phyloP scores from a whole-genome alignment of 2,113 vertebrate species.

The Oceanodroma tethys region DNA sequence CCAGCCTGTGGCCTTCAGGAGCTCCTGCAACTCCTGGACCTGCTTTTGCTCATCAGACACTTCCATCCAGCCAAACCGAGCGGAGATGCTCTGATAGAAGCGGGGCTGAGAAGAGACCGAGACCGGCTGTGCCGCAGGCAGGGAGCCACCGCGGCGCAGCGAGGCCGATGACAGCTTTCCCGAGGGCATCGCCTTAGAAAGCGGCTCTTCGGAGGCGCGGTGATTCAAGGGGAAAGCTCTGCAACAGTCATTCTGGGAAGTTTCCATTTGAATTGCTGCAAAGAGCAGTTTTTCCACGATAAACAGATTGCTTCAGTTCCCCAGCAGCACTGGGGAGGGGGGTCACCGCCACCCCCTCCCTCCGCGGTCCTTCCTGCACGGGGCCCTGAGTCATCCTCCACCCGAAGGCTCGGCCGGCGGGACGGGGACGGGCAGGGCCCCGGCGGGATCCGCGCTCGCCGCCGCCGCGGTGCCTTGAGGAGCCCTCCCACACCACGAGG shows the following conservation, averaged over 20 bases:
- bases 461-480: accelerated
- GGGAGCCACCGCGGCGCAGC: accelerated
- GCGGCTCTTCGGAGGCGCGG: background rate
- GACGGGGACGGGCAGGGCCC: background rate
- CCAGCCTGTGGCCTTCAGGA: background rate
- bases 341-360: background rate
- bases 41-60: background rate
- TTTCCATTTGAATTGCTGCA: constrained; percentile 59
- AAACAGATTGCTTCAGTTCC: constrained; percentile 60
- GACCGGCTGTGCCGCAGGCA: background rate
- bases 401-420: background rate
- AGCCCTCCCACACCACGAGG: background rate
- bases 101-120: accelerated
- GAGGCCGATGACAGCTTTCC: background rate
- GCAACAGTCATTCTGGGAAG: constrained; percentile 59
- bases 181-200: constrained; percentile 20
- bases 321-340: background rate
- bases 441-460: accelerated
- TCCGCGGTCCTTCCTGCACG: background rate
- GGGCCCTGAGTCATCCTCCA: constrained; percentile 46
- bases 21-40: background rate
- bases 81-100: background rate
- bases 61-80: background rate
- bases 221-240: constrained; percentile 64
- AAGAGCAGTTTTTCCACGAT: constrained; percentile 62